These are phyloP conservation scores for Chionomys nivalis DNA, from an alignment of 2,113 vertebrate genomes.

Conservation along the genomic window DNA sequence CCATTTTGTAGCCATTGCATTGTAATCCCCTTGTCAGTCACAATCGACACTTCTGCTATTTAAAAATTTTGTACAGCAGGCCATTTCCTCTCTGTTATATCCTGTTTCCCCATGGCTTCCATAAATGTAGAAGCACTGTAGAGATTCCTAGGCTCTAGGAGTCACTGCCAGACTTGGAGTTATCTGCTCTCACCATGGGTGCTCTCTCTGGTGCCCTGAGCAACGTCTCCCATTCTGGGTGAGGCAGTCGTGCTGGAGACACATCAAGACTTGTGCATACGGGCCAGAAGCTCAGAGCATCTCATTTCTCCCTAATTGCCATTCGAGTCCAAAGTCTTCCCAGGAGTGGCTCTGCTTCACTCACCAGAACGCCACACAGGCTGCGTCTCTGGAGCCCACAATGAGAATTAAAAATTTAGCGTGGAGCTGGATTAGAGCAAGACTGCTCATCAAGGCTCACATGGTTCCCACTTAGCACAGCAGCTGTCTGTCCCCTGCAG, in stretches of 20 bases:
- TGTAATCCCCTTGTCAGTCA: background rate
- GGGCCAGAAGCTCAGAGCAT: background rate
- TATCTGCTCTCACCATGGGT: background rate
- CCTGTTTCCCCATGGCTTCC: background rate
- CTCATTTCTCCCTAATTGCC: constrained; percentile 45
- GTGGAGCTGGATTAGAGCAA: background rate
- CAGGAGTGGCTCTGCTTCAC: background rate
- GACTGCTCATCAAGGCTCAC: background rate
- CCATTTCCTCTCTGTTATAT: constrained; percentile 9
- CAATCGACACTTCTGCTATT: background rate
- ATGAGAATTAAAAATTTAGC: constrained; percentile 20
- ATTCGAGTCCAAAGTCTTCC: constrained; percentile 27
- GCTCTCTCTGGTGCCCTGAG: background rate
- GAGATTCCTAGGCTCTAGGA: constrained; percentile 11
- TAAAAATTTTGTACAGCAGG: background rate
- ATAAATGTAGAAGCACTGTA: background rate
- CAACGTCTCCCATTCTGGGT: background rate
- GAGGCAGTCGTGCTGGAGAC: background rate
- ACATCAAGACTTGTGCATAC: background rate
- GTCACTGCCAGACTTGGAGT: background rate
- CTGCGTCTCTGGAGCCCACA: constrained; percentile 7
- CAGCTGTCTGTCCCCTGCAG: background rate
- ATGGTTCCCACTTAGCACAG: background rate
- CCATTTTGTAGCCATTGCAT: background rate
- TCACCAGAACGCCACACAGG: background rate